Evolutionary conservation across 2,797 vertebrate genomes (phyloP), one percentile per base, ranked within the genome.

Genomic region (Varecia variegata): DNA sequence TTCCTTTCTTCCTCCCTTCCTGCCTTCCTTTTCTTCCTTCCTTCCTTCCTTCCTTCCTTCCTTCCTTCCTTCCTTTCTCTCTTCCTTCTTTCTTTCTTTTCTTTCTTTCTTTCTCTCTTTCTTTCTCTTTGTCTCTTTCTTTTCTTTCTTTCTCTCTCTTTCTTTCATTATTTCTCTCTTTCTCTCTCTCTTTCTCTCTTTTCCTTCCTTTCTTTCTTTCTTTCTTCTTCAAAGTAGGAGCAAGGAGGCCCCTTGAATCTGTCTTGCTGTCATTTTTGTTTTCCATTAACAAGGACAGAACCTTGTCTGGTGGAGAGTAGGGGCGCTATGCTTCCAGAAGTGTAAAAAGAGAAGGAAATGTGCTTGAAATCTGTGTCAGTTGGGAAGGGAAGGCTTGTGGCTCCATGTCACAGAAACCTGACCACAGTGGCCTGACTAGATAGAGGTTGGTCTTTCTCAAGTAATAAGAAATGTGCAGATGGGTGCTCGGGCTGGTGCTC

Each of bases 1-100:
- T 7, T 14, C 27, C 20, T 15, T 17, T 20, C 9, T 12, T 4
- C 10, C 5, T 14, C 9, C 5, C 2, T 18, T 12, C n/a, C 1
- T 0, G 0, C 27, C 3, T 4, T 0, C 3, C 17, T 0, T 0
- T 13, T 7, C 1, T 2, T 3, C 7, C 8, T 25, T n/a, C 7
- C 8, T 71, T 12, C 0, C n/a, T 70, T 10, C 6, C 52, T 65
- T 9, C 10, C 7, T 7, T 2, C 15, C 15, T 9, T 2, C 1
- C 12, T 2, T 1, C 5, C 11, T 10, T 6, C 15, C 23, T 18
- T 17, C 15, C 15, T 15, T 7, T 7, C 8, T 7, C 3, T 12
- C 25, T n/a, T 7, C 17, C 4, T 4, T 32, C 30, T 32, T 13
- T 54, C 2, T 38, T 35, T 30, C 47, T 21, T 27, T 15, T 2